Base-by-base conservation (phyloP, 1,140 invertebrate genomes). In the Calycopis cecrops region DNA sequence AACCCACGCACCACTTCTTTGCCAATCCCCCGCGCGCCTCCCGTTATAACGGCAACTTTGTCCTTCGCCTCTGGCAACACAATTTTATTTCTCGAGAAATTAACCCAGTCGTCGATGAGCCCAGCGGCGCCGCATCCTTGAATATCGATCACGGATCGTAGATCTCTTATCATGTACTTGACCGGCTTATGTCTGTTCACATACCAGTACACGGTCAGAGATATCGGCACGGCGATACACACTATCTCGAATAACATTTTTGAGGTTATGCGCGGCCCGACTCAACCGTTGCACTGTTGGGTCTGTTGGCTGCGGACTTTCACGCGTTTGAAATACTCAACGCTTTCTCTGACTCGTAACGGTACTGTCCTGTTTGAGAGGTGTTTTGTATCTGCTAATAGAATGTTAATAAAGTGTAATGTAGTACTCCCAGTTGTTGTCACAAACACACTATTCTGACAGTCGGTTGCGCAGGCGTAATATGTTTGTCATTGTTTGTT, bases 11-110 rank as follows among this genome's bases (percentile, higher is more conserved):
- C 92, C 11, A 97, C 91, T 81, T 93, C 90, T n/a, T 90, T 87
- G 11, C 96, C 97, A 71, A 98, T 97, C 12, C 97, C 96, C 65
- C 94, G 87, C 21, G 93, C 92, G 9, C 96, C 96, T 55, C 96
- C 97, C 8, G 96, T 98, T 40, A 98, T 92, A 59, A 98, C 91
- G 40, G 94, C 96, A 44, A 95, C 88, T 87, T 92, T 91, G 38
- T 91, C 92, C 8, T 58, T 74, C 49, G 75, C 71, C 52, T 79
- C 76, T 63, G 86, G 85, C 68, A 88, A 71, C 62, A 69, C 71
- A 52, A 84, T 59, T 62, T 69, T 81, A 68, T 88, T 88, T n/a
- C 73, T 67, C 55, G 74, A 61, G 10, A 79, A 65, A 51, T 76
- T 80, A 21, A 82, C 59, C 74, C 71, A 80, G 63, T 88, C 87